phyloP scores from a whole-genome alignment of 2,113 vertebrate genomes.

The Percopsis transmontana region DNA sequence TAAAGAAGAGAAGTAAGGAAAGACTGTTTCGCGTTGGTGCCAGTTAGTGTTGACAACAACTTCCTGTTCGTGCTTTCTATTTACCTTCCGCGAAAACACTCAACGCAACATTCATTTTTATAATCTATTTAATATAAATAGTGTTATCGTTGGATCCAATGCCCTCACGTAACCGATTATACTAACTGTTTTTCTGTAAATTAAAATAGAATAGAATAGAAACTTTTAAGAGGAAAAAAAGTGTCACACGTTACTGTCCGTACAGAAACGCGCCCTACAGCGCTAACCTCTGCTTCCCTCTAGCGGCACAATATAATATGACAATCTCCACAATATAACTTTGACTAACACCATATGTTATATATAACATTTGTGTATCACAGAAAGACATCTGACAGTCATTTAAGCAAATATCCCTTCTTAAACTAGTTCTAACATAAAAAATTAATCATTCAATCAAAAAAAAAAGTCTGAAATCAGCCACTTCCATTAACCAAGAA shows the following conservation, averaged over 20 bases:
- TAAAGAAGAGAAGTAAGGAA: slow-evolving; percentile 24
- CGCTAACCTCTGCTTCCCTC: slow-evolving; percentile 12
- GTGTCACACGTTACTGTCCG: slow-evolving; percentile 27
- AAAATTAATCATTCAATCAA: too few relatives aligned
- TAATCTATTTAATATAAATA: neutral
- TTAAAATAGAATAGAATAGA: neutral
- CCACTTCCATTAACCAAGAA: too few relatives aligned
- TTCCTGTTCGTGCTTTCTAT: slow-evolving; percentile 59
- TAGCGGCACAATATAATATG: neutral
- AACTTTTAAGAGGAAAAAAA: neutral
- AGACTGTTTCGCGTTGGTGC: too few relatives aligned
- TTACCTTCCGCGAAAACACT: slow-evolving; percentile 56
- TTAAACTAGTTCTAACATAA: too few relatives aligned
- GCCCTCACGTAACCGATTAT: neutral
- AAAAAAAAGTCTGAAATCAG: too few relatives aligned
- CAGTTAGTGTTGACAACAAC: slow-evolving; percentile 57
- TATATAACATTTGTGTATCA: too few relatives aligned
- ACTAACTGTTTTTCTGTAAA: neutral
- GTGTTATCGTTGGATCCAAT: neutral
- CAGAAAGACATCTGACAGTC: too few relatives aligned
- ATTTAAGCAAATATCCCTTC: too few relatives aligned
- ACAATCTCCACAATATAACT: neutral
- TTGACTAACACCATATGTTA: too few relatives aligned
- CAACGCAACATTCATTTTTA: neutral
- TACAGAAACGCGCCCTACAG: slow-evolving; percentile 20